A percentile compares a stretch with the other conserved stretches of the same genome.
Evolutionary conservation across 2,113 vertebrate species (phyloP).

Genomic region (Mustelus asterias): DNA sequence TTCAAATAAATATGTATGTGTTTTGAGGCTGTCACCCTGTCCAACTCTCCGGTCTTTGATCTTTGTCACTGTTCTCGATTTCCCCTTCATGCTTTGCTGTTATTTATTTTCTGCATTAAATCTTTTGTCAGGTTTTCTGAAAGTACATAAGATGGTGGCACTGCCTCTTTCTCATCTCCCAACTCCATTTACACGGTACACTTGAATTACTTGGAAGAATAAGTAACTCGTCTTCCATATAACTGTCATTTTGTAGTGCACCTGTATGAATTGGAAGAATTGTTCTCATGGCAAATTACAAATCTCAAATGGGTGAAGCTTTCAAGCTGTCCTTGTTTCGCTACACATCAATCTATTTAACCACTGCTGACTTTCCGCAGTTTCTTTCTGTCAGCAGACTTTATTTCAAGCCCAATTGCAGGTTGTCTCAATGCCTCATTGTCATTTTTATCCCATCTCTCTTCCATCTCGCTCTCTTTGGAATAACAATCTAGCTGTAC

Average conservation of each 20-base stretch:
- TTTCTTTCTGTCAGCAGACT: not conserved
- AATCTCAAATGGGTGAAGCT: constrained; percentile 1
- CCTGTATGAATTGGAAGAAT: not conserved
- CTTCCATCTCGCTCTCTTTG: not conserved
- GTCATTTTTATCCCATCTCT: not conserved
- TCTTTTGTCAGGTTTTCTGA: not conserved
- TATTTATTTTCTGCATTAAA: not conserved
- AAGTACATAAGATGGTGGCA: not conserved
- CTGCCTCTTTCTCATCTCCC: not conserved
- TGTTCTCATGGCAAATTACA: not conserved
- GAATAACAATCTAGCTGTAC: not conserved
- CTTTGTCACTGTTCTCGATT: not conserved
- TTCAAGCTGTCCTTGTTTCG: not conserved
- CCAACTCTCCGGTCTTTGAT: not conserved
- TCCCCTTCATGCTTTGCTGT: not conserved
- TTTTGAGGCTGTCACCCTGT: not conserved
- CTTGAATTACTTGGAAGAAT: not conserved
- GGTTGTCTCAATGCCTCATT: not conserved
- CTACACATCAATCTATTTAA: not conserved
- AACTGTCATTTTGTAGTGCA: not conserved
- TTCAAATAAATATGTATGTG: not conserved
- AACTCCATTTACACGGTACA: not conserved
- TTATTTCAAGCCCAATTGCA: not conserved
- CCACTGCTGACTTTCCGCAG: not conserved
- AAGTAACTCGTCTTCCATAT: not conserved